Base-by-base conservation (phyloP, 1,140 invertebrate genomes). In the Akabosia matsudoensis region DNA sequence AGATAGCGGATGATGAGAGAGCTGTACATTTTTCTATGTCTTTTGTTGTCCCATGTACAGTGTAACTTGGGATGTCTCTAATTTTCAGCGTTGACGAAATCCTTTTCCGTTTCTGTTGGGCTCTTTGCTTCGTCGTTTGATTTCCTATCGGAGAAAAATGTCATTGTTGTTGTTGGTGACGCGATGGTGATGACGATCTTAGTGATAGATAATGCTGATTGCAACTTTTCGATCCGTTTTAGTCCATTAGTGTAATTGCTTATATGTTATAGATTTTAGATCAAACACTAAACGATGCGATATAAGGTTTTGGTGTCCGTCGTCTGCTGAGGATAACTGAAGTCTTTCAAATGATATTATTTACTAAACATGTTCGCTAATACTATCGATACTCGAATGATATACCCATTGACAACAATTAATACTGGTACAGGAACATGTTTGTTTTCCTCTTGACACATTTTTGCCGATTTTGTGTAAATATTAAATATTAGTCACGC, bases 201-300 rank as follows among this genome's bases (percentile, higher is more conserved):
- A 18, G 37, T 45, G 37, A 45, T 45, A 45, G 37, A 45, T 45
- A 45, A 45, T 45, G 37, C 37, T 45, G 37, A 45, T 45, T 45
- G 37, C 37, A 45, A 45, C 7, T 45, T 24, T 74, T 64, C 33
- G 45, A 33, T 30, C n/a, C 26, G 31, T 37, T 56, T 79, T 78
- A 76, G 73, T 71, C 74, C 78, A 79, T 79, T 79, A 79, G 78
- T 76, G 74, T 79, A 76, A 79, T 79, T 79, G 78, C 70, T 76
- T 70, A 72, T 78, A 37, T 18, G 30, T 70, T 56, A 67, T 75
- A 13, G 30, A 1, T 30, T 10, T 67, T 26, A n/a, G n/a, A n/a
- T n/a, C n/a, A n/a, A n/a, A n/a, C n/a, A n/a, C n/a, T n/a, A n/a
- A n/a, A n/a, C n/a, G n/a, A n/a, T n/a, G n/a, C n/a, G n/a, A n/a